Conservation (phyloP, 2,888 invertebrate species). For the Scelioninae gen. 1 region DNA sequence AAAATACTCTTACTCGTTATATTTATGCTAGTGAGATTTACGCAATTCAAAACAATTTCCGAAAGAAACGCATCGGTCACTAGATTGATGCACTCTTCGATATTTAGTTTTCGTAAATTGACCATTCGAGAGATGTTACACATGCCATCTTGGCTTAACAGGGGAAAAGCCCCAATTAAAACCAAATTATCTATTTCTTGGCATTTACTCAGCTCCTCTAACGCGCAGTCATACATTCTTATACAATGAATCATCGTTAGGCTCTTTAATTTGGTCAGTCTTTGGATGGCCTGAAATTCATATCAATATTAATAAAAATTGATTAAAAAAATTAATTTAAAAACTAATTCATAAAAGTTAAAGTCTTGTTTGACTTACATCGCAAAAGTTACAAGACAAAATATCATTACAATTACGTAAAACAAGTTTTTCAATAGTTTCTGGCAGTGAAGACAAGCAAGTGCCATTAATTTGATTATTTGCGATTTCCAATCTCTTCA, state of each 20-base stretch:
- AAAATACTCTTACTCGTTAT: conserved; percentile 33
- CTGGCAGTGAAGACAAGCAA: conserved; percentile 78
- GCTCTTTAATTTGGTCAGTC: conserved; percentile 23
- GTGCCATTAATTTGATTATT: conserved; percentile 76
- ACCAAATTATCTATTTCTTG: conserved; percentile 31
- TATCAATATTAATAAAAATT: not conserved
- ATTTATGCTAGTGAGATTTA: conserved; percentile 41
- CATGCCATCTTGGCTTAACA: conserved; percentile 26
- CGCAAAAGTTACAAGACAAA: conserved; percentile 71
- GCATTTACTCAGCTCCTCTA: conserved; percentile 40
- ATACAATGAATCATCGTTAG: conserved; percentile 23
- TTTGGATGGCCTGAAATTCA: conserved; percentile 41
- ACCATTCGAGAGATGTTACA: conserved; percentile 32
- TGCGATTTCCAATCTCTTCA: conserved; percentile 75
- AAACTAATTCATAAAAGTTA: too few relatives aligned
- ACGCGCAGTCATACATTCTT: conserved; percentile 20
- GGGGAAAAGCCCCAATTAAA: conserved; percentile 34
- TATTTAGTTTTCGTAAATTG: conserved; percentile 32
- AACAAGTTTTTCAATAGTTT: conserved; percentile 78
- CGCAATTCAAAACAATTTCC: conserved; percentile 22
- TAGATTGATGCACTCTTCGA: conserved; percentile 12
- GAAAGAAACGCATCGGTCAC: conserved; percentile 31
- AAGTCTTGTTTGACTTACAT: conserved; percentile 76
- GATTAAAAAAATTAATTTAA: not conserved
- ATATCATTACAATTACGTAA: conserved; percentile 76